Percentiles rank a stretch among this genome's conserved stretches.
Conservation (phyloP, 1,140 invertebrate species). For the Euura lappo region DNA sequence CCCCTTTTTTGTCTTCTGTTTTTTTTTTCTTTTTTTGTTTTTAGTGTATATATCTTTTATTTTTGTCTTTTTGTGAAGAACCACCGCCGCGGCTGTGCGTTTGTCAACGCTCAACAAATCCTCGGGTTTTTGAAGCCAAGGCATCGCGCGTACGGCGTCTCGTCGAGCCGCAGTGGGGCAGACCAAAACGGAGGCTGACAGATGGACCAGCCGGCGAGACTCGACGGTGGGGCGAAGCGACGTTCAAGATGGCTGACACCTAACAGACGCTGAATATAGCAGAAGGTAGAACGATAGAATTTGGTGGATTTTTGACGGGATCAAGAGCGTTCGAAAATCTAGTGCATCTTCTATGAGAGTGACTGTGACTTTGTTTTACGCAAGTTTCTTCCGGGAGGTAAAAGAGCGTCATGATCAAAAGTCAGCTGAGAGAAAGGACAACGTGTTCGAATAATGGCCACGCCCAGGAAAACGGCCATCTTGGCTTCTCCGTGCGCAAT, state of each 20-base stretch:
- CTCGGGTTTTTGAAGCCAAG: neutral
- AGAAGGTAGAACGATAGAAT: neutral
- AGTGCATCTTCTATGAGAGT: neutral
- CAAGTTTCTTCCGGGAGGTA: neutral
- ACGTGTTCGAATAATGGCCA: conserved; percentile 35
- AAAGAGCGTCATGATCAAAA: no score
- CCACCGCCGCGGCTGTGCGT: conserved; percentile 7
- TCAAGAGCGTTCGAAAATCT: neutral
- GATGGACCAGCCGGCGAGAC: neutral
- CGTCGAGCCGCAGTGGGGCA: neutral
- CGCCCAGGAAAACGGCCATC: conserved; percentile 57
- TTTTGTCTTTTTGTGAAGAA: conserved; percentile 4
- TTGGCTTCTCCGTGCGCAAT: conserved; percentile 38
- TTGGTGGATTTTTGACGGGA: neutral
- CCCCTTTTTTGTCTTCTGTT: conserved; percentile 8
- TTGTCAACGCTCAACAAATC: conserved; percentile 10
- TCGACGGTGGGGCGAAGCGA: conserved; percentile 4
- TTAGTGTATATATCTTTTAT: neutral
- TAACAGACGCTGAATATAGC: neutral
- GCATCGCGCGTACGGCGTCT: neutral
- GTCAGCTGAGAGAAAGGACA: neutral
- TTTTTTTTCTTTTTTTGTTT: conserved; percentile 13
- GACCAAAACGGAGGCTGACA: conserved; percentile 1
- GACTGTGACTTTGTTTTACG: neutral
- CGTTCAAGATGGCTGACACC: conserved; percentile 23